Evolutionary conservation across 2,797 vertebrate species (phyloP), one percentile per base, ranked within the genome.

Genomic region (Gorsachius magnificus): DNA sequence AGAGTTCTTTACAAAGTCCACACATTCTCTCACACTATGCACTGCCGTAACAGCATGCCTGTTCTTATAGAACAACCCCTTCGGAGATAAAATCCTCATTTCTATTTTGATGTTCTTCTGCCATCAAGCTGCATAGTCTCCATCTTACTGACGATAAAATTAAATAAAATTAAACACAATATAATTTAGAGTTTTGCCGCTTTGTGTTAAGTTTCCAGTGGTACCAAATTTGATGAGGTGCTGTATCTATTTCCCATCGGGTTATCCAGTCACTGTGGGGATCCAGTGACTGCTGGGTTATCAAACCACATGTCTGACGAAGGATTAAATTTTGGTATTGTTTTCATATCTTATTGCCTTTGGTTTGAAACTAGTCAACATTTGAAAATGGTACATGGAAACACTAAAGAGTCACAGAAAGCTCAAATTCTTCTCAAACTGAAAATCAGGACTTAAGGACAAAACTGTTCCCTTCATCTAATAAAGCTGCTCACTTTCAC

Each of bases 11-110:
- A 58, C 45, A n/a, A 89, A 69, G 51, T n/a, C 41, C 43, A 25
- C 6, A 11, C 0, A 0, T 78, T 80, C 13, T 88, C 31, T 64
- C 6, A 2, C 20, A 38, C 57, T 66, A 50, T 33, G 7, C 28
- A 33, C 6, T 43, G 18, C 63, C 16, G 8, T 29, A 87, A 69
- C 13, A 61, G 18, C 43, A 76, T 14, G 4, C 16, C 35, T 74
- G 5, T 41, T 87, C 22, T 48, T 66, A 22, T 1, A 82, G 29
- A 79, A 15, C 9, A 72, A 10, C 18, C 63, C 16, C 7, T 83
- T 76, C 9, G 3, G 53, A 83, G 33, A 9, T 19, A 50, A 87
- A 83, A 53, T 56, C 33, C 36, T 74, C 6, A 1, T 10, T 41
- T 60, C 14, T 60, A 53, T 19, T 82, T 87, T 76, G 3, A 36